Conservation (phyloP, 1,140 invertebrate genomes). For the Nautilus pompilius region DNA sequence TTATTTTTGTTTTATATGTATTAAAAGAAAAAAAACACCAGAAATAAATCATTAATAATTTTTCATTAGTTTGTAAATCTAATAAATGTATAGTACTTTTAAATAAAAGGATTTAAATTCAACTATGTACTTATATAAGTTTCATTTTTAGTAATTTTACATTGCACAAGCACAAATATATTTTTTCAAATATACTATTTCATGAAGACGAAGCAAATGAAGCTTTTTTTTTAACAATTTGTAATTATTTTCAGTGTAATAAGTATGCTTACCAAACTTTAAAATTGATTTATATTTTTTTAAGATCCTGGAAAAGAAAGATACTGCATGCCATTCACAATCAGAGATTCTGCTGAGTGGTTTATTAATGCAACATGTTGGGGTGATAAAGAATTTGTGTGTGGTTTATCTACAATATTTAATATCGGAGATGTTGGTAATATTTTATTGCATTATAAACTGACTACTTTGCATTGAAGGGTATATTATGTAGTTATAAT, state of each 20-base stretch:
- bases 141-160: not conserved
- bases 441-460: not conserved
- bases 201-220: not conserved
- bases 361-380: conserved; percentile 48
- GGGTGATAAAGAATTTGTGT: conserved; percentile 35
- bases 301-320: conserved; percentile 33
- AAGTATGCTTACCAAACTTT: too few relatives aligned
- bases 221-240: not conserved
- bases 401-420: conserved; percentile 23
- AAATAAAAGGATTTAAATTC: too few relatives aligned
- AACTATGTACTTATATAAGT: not conserved
- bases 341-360: conserved; percentile 36
- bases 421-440: conserved; percentile 45
- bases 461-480: not conserved
- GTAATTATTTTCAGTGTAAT: not conserved
- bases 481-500: too few relatives aligned
- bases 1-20: too few relatives aligned
- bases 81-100: too few relatives aligned
- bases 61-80: too few relatives aligned
- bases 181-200: not conserved
- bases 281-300: conserved; percentile 1
- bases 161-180: not conserved
- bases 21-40: too few relatives aligned
- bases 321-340: conserved; percentile 35
- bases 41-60: too few relatives aligned